phyloP scores from a whole-genome alignment of 30 jellyfish, hydroid and myxozoan species.

The Turritopsis dohrnii region DNA sequence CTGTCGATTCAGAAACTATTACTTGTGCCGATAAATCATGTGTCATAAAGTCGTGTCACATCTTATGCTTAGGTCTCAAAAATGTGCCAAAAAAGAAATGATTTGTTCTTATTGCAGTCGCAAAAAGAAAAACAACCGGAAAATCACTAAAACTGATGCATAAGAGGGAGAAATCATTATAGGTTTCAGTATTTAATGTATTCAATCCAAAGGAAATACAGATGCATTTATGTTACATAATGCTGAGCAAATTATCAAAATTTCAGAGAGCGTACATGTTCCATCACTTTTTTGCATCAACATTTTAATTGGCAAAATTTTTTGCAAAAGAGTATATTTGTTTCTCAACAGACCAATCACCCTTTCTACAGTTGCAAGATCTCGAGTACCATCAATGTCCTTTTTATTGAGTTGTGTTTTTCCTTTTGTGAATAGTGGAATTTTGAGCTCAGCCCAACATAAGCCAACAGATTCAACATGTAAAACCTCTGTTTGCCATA shows the following conservation, averaged over 20 bases:
- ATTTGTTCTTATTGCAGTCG: not conserved
- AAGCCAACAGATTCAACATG: not conserved
- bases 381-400: too few relatives aligned
- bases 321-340: not conserved
- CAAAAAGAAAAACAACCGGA: not conserved
- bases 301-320: not conserved
- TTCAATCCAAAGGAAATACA: not conserved
- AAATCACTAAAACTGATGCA: not conserved
- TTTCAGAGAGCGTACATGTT: not conserved
- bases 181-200: too few relatives aligned
- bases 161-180: not conserved
- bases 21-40: not conserved
- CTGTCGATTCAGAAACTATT: not conserved
- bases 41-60: not conserved
- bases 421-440: not conserved
- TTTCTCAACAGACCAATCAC: not conserved
- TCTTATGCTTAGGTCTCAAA: not conserved
- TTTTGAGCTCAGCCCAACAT: not conserved
- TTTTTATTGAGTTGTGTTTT: not conserved
- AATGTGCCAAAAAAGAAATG: not conserved
- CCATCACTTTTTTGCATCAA: not conserved
- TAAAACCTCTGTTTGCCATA: not conserved
- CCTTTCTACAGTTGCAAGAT: not conserved
- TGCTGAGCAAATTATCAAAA: too few relatives aligned
- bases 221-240: not conserved